phyloP scores from a whole-genome alignment of 2,113 vertebrate genomes.

The Naja naja region DNA sequence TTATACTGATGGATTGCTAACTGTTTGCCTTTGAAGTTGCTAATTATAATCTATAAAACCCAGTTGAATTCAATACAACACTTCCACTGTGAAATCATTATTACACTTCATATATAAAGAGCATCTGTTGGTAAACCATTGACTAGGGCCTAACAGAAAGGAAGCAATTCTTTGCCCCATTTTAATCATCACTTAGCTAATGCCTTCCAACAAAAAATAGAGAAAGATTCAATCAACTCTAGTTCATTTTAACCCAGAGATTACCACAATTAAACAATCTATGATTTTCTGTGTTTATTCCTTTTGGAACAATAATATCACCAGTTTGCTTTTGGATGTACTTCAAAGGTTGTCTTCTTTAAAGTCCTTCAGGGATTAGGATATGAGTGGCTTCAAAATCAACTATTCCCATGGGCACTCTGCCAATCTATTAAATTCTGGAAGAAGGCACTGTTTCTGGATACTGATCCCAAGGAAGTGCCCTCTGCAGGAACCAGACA shows the following conservation, averaged over 20 bases:
- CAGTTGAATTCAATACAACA: slow-evolving; percentile 20
- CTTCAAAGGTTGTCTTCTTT: not conserved
- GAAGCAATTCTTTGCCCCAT: slow-evolving; percentile 4
- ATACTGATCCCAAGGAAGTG: not conserved
- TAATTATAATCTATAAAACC: slow-evolving; percentile 22
- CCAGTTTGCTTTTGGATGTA: not conserved
- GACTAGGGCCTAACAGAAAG: slow-evolving; percentile 19
- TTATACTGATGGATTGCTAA: slow-evolving; percentile 22
- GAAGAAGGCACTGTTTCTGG: not conserved
- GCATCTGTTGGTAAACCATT: slow-evolving; percentile 25
- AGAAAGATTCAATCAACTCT: not conserved
- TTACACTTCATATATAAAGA: slow-evolving; percentile 19
- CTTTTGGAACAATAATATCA: not conserved
- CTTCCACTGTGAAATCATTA: slow-evolving; percentile 15
- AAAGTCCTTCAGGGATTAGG: not conserved
- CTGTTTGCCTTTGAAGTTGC: slow-evolving; percentile 17
- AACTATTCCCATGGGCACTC: not conserved
- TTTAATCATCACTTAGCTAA: slow-evolving; percentile 8
- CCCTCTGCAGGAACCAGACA: not conserved
- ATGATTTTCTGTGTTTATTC: not conserved
- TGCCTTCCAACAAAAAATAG: not conserved
- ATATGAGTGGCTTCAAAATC: not conserved
- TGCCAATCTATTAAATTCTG: not conserved
- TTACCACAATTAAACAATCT: not conserved
- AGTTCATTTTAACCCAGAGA: not conserved